Evolutionary conservation across 1,140 invertebrate genomes (phyloP).

Genomic region (Pomacea maculata): DNA sequence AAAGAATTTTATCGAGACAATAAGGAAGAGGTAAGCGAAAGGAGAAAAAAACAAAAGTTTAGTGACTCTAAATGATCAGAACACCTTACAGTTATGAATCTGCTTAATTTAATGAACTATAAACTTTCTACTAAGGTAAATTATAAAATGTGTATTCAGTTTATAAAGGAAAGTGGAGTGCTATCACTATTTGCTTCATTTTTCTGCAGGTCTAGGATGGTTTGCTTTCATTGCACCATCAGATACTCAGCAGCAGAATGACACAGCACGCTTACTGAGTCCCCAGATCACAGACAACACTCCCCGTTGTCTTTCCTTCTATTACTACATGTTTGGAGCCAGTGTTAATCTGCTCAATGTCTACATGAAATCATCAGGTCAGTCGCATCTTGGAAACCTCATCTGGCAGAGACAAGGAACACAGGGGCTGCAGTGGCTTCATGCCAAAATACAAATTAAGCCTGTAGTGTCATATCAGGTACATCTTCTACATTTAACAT

Average conservation of each 20-base stretch:
- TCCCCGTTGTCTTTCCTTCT: conserved; percentile 57
- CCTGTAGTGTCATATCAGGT: conserved; percentile 51
- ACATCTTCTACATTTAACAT: not conserved
- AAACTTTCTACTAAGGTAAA: too few species aligned
- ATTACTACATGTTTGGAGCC: conserved; percentile 30
- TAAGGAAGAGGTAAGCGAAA: too few species aligned
- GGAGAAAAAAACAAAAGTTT: too few species aligned
- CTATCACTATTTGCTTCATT: too few species aligned
- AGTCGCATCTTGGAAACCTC: conserved; percentile 12
- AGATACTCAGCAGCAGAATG: conserved; percentile 51
- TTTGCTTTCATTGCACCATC: conserved; percentile 51
- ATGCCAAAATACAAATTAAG: conserved; percentile 43
- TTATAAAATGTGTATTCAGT: too few species aligned
- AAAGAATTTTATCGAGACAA: too few species aligned
- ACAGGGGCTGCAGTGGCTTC: conserved; percentile 57
- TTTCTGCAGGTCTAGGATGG: conserved; percentile 45
- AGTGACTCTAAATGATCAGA: too few species aligned
- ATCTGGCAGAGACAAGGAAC: conserved; percentile 51
- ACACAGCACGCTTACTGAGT: conserved; percentile 76
- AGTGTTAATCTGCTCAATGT: conserved; percentile 9
- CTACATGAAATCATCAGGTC: conserved; percentile 28
- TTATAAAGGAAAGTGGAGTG: too few species aligned
- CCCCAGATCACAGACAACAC: conserved; percentile 44
- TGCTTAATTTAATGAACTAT: too few species aligned
- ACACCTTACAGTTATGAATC: too few species aligned